Evolutionary conservation across 2,113 vertebrate species (phyloP).

Genomic region (Burhinus oedicnemus): DNA sequence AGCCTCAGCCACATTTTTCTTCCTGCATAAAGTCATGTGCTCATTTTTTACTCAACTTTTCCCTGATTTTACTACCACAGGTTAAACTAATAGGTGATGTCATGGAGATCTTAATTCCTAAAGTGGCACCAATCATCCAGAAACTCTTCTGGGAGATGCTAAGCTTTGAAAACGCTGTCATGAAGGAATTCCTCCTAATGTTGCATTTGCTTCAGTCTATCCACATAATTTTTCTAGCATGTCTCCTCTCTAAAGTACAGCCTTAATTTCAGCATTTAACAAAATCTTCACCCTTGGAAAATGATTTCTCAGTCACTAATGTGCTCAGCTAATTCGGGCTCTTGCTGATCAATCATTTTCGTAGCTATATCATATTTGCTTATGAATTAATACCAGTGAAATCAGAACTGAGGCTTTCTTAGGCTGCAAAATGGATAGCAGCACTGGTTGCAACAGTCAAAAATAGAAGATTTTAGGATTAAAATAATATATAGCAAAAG

Average conservation of each 20-base stretch:
- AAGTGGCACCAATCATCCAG: neutral
- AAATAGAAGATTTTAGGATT: neutral
- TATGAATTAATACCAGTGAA: neutral
- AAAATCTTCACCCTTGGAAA: neutral
- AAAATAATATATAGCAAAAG: neutral
- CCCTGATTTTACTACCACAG: neutral
- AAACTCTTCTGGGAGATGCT: neutral
- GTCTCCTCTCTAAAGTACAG: neutral
- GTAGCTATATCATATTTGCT: neutral
- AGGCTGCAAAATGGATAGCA: neutral
- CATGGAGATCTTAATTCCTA: neutral
- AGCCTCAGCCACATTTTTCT: neutral
- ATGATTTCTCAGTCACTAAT: neutral
- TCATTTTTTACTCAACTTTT: neutral
- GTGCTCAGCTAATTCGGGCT: neutral
- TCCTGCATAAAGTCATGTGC: neutral
- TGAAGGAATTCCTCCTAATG: neutral
- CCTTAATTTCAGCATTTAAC: neutral
- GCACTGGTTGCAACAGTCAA: neutral
- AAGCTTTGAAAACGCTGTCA: neutral
- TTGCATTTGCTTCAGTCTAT: neutral
- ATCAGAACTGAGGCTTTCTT: neutral
- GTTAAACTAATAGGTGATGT: neutral
- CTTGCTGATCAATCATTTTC: neutral
- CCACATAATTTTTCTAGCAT: neutral